Evolutionary conservation across 2,797 vertebrate genomes (phyloP).

Genomic region (Parotocinclus haroldoi): DNA sequence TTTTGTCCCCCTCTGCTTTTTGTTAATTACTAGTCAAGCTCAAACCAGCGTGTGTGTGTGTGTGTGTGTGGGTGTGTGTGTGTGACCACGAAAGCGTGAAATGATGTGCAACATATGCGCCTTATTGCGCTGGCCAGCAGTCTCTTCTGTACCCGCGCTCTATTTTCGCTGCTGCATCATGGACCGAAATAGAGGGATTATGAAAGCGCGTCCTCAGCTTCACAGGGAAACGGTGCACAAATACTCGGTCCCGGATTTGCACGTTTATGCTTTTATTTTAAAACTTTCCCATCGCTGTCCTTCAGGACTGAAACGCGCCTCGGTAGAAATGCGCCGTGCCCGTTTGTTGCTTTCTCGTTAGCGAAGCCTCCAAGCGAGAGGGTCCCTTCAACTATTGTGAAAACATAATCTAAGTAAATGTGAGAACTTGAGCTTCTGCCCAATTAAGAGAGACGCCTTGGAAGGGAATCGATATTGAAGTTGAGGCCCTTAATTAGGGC

Average conservation of each 20-base stretch:
- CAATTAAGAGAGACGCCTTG: conserved; percentile 42
- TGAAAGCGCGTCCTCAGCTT: conserved; percentile 12
- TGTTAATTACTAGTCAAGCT: not conserved
- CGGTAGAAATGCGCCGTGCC: too few species aligned
- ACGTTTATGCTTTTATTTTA: not conserved
- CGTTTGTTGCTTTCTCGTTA: too few species aligned
- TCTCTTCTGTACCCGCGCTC: conserved; percentile 31
- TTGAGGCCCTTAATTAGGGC: conserved; percentile 38
- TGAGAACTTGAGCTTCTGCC: conserved; percentile 27
- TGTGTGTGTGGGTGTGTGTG: not conserved
- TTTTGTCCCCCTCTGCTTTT: not conserved
- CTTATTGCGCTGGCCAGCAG: not conserved
- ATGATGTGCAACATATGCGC: conserved; percentile 1
- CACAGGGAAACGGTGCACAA: not conserved
- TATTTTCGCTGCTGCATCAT: not conserved
- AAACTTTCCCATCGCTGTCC: too few species aligned
- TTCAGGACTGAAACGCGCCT: too few species aligned
- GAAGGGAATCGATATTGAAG: conserved; percentile 36
- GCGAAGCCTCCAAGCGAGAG: too few species aligned
- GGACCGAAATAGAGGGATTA: conserved; percentile 14
- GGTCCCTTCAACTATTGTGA: not conserved
- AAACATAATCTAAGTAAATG: conserved; percentile 38
- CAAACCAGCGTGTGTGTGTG: not conserved
- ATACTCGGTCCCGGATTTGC: not conserved
- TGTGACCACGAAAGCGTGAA: conserved; percentile 3